phyloP scores from a whole-genome alignment of 1,140 invertebrate genomes.

The Sycophila sp. region DNA sequence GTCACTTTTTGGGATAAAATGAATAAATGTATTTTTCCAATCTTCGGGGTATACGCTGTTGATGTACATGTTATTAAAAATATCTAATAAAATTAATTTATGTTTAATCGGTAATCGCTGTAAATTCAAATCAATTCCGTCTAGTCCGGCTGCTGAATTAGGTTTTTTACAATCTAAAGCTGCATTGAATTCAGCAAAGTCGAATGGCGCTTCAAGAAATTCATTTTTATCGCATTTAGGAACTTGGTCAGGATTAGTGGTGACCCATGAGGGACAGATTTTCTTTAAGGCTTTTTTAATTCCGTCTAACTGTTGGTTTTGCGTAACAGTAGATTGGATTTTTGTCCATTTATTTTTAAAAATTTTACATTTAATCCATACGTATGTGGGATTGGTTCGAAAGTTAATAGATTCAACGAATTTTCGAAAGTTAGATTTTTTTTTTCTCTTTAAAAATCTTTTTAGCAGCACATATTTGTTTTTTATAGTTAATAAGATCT shows the following conservation, averaged over 20 bases:
- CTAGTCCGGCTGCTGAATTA: neutral
- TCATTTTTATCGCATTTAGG: neutral
- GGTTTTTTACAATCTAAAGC: neutral
- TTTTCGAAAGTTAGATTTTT: neutral
- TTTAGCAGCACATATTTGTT: neutral
- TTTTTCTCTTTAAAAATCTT: neutral
- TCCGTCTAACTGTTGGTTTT: too few species aligned
- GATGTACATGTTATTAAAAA: neutral
- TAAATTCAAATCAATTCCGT: too few species aligned
- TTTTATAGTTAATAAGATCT: neutral
- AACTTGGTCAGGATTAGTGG: neutral
- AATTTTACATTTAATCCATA: neutral
- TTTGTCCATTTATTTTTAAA: neutral
- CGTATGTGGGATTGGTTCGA: neutral
- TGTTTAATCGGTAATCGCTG: neutral
- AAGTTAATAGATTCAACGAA: neutral
- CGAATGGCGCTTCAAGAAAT: neutral
- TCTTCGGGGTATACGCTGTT: too few species aligned
- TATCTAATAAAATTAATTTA: neutral
- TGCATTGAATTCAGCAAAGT: neutral
- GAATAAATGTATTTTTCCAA: too few species aligned
- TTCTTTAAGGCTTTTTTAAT: constrained; percentile 5
- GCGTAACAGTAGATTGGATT: too few species aligned
- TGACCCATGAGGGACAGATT: neutral
- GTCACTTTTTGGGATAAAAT: too few species aligned